Percentiles rank a stretch among this genome's conserved stretches.
phyloP scores from a whole-genome alignment of 2,797 vertebrate species.

The Tapera naevia region DNA sequence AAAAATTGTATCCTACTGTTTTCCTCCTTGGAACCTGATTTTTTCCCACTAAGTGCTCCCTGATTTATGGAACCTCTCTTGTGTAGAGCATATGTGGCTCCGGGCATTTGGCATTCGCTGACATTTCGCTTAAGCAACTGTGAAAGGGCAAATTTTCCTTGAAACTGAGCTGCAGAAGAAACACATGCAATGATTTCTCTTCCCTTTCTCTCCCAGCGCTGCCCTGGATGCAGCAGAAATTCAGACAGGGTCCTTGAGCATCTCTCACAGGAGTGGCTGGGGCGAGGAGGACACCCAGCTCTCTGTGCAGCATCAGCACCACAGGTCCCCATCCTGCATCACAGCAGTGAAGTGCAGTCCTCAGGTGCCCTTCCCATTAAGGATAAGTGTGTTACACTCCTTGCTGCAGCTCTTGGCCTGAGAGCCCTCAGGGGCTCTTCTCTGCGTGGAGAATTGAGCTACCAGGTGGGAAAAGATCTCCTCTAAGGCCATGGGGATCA shows the following conservation, averaged over 20 bases:
- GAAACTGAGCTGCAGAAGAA: conserved; percentile 11
- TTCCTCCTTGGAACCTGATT: conserved; percentile 78
- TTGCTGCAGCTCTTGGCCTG: background rate
- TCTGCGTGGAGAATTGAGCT: background rate
- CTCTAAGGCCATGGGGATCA: background rate
- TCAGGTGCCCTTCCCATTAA: background rate
- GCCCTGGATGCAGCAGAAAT: background rate
- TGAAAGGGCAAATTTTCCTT: conserved; percentile 60
- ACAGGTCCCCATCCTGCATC: accelerated
- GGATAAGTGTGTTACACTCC: background rate
- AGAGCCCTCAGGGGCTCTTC: background rate
- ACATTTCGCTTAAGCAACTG: conserved; percentile 67
- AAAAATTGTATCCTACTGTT: conserved; percentile 52
- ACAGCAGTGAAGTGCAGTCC: accelerated
- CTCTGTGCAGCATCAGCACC: accelerated
- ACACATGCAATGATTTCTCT: background rate
- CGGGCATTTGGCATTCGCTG: conserved; percentile 71
- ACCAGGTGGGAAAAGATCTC: background rate
- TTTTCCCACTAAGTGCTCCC: conserved; percentile 83
- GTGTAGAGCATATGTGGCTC: conserved; percentile 80
- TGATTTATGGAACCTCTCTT: conserved; percentile 87
- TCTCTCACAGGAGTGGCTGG: accelerated
- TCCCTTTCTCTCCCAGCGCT: background rate
- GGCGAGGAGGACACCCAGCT: background rate
- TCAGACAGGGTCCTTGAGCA: background rate